A percentile compares a stretch with the other conserved stretches of the same genome.
Conservation (phyloP, 2,797 vertebrate species). For the Amniataba percoides region DNA sequence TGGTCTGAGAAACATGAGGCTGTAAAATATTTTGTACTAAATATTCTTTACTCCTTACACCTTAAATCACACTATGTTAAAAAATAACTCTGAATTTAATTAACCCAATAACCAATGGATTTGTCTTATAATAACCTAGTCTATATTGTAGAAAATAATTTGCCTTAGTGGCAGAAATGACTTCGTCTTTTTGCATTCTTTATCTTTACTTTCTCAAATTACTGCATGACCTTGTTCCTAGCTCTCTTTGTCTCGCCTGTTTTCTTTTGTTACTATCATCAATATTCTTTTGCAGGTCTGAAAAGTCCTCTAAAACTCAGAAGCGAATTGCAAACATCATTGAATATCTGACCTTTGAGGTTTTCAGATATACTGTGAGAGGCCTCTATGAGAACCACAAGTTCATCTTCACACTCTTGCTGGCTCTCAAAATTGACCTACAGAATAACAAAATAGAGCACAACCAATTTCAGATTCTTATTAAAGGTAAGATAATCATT, state of each 20-base stretch:
- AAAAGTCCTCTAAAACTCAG: slow-evolving; percentile 85
- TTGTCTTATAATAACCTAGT: neutral
- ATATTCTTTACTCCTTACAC: too few relatives aligned
- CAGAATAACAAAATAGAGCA: slow-evolving; percentile 84
- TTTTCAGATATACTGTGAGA: slow-evolving; percentile 86
- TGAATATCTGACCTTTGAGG: slow-evolving; percentile 86
- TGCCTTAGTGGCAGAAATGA: neutral
- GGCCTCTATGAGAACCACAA: slow-evolving; percentile 90
- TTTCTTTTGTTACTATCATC: neutral
- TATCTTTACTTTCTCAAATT: neutral
- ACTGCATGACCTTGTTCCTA: neutral
- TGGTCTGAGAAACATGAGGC: neutral
- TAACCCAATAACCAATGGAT: slow-evolving; percentile 10
- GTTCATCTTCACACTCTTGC: slow-evolving; percentile 88
- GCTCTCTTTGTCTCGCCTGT: neutral
- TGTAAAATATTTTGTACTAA: neutral
- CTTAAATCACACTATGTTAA: neutral
- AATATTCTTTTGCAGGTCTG: slow-evolving; percentile 78
- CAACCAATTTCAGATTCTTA: slow-evolving; percentile 86
- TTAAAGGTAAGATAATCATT: slow-evolving; percentile 82
- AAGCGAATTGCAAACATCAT: slow-evolving; percentile 89
- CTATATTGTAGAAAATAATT: slow-evolving; percentile 2
- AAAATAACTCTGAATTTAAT: neutral
- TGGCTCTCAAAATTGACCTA: slow-evolving; percentile 90
- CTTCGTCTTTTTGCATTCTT: neutral